These are phyloP conservation scores for Notodonta dromedarius DNA, from an alignment of 2,888 invertebrate genomes.

Conservation along the genomic window DNA sequence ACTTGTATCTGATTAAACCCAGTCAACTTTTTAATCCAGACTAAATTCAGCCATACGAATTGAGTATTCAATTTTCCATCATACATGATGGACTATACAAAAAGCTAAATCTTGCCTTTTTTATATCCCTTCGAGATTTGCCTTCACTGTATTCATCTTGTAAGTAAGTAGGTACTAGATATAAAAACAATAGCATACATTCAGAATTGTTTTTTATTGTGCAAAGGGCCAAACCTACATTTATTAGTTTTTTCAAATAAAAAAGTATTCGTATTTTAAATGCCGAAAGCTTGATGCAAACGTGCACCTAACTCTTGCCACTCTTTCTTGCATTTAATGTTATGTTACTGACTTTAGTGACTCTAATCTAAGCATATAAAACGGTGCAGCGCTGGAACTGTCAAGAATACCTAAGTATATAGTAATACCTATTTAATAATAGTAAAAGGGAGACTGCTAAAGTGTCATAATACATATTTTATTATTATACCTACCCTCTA, in stretches of 20 bases:
- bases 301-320: conserved; percentile 61
- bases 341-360: conserved; percentile 28
- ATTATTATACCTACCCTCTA: conserved; percentile 35
- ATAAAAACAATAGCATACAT: too few species aligned
- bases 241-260: background rate
- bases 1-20: too few species aligned
- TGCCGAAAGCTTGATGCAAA: background rate
- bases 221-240: background rate
- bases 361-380: background rate
- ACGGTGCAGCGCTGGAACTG: background rate
- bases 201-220: too few species aligned
- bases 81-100: too few species aligned
- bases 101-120: background rate
- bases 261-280: background rate
- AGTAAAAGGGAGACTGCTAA: conserved; percentile 18
- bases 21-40: too few species aligned
- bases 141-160: conserved; percentile 10
- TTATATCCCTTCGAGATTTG: conserved; percentile 1
- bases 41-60: too few species aligned
- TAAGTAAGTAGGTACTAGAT: too few species aligned
- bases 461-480: conserved; percentile 9
- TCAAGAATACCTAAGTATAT: background rate
- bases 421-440: background rate
- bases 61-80: too few species aligned
- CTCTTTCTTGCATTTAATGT: conserved; percentile 69